A percentile compares a stretch with the other conserved stretches of the same genome.
Conservation (phyloP, 2,113 vertebrate species). For the Aphyosemion australe region DNA sequence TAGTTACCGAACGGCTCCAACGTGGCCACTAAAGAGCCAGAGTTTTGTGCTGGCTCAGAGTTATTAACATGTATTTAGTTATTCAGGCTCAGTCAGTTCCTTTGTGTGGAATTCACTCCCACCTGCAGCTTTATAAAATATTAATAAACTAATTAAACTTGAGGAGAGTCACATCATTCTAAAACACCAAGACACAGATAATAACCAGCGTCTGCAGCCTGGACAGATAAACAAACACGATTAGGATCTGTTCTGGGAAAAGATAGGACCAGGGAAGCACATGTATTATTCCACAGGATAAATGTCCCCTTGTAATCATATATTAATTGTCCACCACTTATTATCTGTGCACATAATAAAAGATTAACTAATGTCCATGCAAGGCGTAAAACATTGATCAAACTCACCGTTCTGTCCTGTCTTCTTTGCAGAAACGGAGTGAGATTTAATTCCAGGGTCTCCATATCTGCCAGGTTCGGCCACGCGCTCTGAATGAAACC, state of each 20-base stretch:
- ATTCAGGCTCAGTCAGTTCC: slow-evolving; percentile 1
- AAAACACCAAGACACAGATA: neutral
- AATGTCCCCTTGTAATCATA: no score
- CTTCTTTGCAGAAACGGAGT: slow-evolving; percentile 42
- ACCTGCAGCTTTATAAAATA: slow-evolving; percentile 7
- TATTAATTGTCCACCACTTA: no score
- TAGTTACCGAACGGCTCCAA: slow-evolving; percentile 2
- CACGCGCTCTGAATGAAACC: slow-evolving; percentile 41
- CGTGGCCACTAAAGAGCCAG: neutral
- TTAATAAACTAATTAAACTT: slow-evolving; percentile 12
- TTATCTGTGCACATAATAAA: neutral
- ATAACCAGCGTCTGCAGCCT: neutral
- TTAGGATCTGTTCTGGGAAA: neutral
- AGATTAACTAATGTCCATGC: neutral
- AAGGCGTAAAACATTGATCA: neutral
- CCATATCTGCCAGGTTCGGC: slow-evolving; percentile 42
- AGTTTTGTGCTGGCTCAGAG: neutral
- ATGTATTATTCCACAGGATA: no score
- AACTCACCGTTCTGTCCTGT: slow-evolving; percentile 62
- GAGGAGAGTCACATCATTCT: slow-evolving; percentile 1
- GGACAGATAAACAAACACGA: neutral
- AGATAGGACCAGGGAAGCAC: no score
- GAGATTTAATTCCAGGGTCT: slow-evolving; percentile 44
- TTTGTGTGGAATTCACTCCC: neutral
- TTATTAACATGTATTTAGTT: slow-evolving; percentile 6